Evolutionary conservation across 2,797 vertebrate species (phyloP), one percentile per base, ranked within the genome.

Genomic region (Tiaroga cobitis): DNA sequence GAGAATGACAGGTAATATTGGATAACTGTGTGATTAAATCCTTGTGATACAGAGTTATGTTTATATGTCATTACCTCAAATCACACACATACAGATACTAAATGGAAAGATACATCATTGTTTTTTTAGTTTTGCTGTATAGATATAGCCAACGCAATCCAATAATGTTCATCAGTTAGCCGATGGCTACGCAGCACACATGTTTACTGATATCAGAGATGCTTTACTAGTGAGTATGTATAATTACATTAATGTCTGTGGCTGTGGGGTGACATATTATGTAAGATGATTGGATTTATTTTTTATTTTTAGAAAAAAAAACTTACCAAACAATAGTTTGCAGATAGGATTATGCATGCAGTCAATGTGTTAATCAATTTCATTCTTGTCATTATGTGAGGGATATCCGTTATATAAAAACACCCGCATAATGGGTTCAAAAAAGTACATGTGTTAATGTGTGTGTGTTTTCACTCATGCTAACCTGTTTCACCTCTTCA

Each of bases 401-500:
- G n/a, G 5, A 63, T 63, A 29, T 8, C 32, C 37, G 74, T 75
- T 34, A 39, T 39, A n/a, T 26, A 39, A 39, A 19, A 19, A 41
- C 37, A 19, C 21, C 4, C 7, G 1, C 24, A 43, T 29, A 6
- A 56, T 34, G 49, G 49, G 29, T 75, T 51, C 2, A 51, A 7
- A 11, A 26, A 39, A 39, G 54, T 59, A 8, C 43, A 29, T 21
- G 7, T 77, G 32, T 46, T 15, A 78, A 26, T 84, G 70, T 83
- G 75, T 83, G 75, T 85, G 34, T 83, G 72, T 80, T 37, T 41
- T 65, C 65, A 80, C 34, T 54, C 41, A 43, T 80, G 77, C 94
- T 95, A 90, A 97, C 96, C 94, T 95, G 93, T 92, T 95, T 97
- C 96, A 97, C 95, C 97, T 96, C 95, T 96, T 96, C 95, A 96